Evolutionary conservation across 2,797 vertebrate species (phyloP).

Genomic region (Aythya fuligula): DNA sequence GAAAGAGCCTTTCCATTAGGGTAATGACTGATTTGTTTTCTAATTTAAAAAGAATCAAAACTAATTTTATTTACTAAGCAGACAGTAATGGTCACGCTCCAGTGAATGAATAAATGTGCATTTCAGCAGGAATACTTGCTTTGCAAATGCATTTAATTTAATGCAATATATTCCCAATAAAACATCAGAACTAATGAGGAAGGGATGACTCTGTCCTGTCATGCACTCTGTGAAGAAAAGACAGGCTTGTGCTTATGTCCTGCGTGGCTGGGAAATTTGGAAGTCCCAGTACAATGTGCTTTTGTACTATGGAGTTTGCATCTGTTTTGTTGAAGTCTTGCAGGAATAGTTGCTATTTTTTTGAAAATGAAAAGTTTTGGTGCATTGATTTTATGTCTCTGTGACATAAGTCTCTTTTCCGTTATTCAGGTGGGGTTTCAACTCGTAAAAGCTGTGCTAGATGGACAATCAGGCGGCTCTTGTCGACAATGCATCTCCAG

Average conservation of each 20-base stretch:
- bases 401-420: neutral
- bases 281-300: neutral
- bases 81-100: neutral
- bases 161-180: neutral
- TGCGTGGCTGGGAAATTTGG: fast-evolving
- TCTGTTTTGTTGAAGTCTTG: neutral
- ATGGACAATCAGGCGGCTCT: neutral
- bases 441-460: neutral
- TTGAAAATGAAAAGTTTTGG: neutral
- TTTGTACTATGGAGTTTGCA: neutral
- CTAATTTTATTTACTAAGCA: slow-evolving; percentile 30
- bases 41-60: slow-evolving; percentile 13
- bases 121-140: neutral
- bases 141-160: neutral
- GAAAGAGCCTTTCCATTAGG: neutral
- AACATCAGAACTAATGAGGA: neutral
- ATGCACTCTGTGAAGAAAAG: neutral
- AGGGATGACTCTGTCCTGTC: neutral
- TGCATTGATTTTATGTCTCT: neutral
- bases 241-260: neutral
- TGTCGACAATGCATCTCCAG: neutral
- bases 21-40: slow-evolving; percentile 18
- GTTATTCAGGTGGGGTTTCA: neutral
- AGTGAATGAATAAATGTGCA: neutral
- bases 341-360: neutral